Base-by-base conservation (phyloP, 1,140 invertebrate genomes). In the Tetraneura akinire region DNA sequence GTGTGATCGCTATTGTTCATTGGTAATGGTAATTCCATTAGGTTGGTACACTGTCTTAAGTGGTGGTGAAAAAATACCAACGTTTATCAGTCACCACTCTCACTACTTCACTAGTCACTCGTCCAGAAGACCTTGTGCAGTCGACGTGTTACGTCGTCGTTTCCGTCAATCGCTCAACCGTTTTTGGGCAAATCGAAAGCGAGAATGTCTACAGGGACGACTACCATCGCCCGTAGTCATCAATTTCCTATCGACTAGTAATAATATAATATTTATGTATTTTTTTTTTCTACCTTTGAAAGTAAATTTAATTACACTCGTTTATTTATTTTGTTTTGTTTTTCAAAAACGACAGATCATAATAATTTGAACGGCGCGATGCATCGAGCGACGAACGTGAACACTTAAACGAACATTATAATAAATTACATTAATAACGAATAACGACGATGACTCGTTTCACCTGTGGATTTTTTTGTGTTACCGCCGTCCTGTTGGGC, bases 41-140 rank as follows among this genome's bases (percentile, higher is more conserved):
- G 53, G 74, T 78, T 78, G 74, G 74, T 47, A 78, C 32, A 14
- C 37, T 21, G 55, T 16, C 73, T 60, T 16, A 45, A 78, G 55
- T 62, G 37, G 74, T 37, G 37, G 13, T 57, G 51, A 62, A 78
- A n/a, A n/a, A n/a, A 78, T 78, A 29, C 55, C 74, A 45, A 60
- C 13, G 51, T 78, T 62, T 42, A 78, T 78, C 74, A 78, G 49
- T 74, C 71, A 57, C 70, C 5, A 1, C n/a, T 5, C n/a, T 62
- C 26, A 29, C 26, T n/a, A n/a, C n/a, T n/a, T n/a, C n/a, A n/a
- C n/a, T n/a, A n/a, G n/a, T n/a, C n/a, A n/a, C n/a, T n/a, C 32
- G 71, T 60, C 21, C 37, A 9, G n/a, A 21, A 57, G 74, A 62
- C 74, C 74, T 78, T 78, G 74, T 42, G 51, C 10, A 13, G 73